A percentile compares a stretch with the other conserved stretches of the same genome.
phyloP scores from a whole-genome alignment of 2,888 invertebrate species.

The Neocrepidodera transversa region DNA sequence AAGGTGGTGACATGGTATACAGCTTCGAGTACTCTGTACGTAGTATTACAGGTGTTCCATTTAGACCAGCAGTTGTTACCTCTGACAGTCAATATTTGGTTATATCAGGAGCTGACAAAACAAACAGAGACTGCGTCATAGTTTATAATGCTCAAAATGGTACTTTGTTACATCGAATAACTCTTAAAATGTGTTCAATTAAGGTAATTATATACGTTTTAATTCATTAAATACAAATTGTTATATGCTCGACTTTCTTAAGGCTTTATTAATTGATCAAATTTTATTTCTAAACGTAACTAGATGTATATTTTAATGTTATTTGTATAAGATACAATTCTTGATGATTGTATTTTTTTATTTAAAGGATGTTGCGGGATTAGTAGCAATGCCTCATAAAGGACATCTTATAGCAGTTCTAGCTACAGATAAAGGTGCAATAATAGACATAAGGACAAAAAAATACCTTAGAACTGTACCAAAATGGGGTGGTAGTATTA shows the following conservation, averaged over 20 bases:
- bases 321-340: too few relatives aligned
- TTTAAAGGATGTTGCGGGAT: conserved; percentile 73
- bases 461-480: conserved; percentile 85
- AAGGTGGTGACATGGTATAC: conserved; percentile 79
- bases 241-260: too few relatives aligned
- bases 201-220: conserved; percentile 65
- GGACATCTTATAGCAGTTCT: conserved; percentile 86
- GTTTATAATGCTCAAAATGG: conserved; percentile 86
- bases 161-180: conserved; percentile 62
- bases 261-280: too few relatives aligned
- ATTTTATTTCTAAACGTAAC: too few relatives aligned
- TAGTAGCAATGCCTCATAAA: conserved; percentile 86
- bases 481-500: conserved; percentile 91
- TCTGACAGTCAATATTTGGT: conserved; percentile 81
- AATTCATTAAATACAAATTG: too few relatives aligned
- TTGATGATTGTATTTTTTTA: too few relatives aligned
- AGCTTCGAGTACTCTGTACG: conserved; percentile 84
- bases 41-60: conserved; percentile 72
- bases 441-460: conserved; percentile 89
- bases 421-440: conserved; percentile 87
- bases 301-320: too few relatives aligned
- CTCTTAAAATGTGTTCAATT: conserved; percentile 63
- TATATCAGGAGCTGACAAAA: conserved; percentile 80
- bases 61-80: conserved; percentile 80
- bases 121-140: conserved; percentile 80